Evolutionary conservation across 2,797 vertebrate genomes (phyloP).

Genomic region (Eulemur albifrons): DNA sequence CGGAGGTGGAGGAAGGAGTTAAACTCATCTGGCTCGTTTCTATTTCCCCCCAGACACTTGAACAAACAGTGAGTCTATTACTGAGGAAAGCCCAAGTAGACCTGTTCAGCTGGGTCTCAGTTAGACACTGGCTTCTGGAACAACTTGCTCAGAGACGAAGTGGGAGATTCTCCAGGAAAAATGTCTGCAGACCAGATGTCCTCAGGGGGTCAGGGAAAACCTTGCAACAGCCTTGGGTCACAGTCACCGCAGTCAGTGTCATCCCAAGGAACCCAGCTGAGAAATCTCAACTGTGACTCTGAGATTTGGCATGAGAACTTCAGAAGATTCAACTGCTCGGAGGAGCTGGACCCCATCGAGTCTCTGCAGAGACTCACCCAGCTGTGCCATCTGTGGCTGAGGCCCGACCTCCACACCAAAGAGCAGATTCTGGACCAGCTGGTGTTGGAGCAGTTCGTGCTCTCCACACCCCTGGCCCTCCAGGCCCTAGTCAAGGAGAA

Average conservation of each 20-base stretch:
- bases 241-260: rapidly evolving
- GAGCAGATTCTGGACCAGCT: conserved; percentile 35
- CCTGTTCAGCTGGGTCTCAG: not conserved
- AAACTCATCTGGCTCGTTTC: not conserved
- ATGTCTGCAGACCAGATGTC: not conserved
- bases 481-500: conserved; percentile 25
- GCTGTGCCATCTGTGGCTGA: conserved; percentile 16
- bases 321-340: not conserved
- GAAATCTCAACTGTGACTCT: rapidly evolving
- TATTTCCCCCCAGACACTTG: not conserved
- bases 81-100: not conserved
- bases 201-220: too few relatives aligned
- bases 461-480: not conserved
- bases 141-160: not conserved
- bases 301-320: not conserved
- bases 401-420: not conserved
- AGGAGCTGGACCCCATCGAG: rapidly evolving
- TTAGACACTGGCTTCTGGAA: not conserved
- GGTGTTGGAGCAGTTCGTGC: conserved; percentile 37
- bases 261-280: rapidly evolving
- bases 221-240: not conserved
- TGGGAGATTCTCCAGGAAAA: not conserved
- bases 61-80: not conserved
- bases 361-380: not conserved
- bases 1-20: too few relatives aligned